A percentile compares a stretch with the other conserved stretches of the same genome.
Conservation (phyloP, 2,888 invertebrate species). For the Gastrophysa polygoni region DNA sequence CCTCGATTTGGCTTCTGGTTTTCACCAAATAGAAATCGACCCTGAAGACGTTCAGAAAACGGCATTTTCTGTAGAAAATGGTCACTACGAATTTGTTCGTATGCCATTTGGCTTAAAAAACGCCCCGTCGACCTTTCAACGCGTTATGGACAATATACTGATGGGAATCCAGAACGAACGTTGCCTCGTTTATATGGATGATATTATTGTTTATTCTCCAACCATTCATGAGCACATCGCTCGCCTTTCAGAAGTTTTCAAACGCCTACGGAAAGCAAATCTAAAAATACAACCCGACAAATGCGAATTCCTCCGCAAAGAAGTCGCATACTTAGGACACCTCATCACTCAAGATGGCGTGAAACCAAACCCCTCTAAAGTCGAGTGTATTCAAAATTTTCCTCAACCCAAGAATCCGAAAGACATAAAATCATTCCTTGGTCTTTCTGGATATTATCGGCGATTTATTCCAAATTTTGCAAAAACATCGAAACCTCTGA, state of each 20-base stretch:
- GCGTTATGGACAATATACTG: too few species aligned
- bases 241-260: conserved; percentile 22
- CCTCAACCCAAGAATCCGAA: background rate
- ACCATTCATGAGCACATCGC: conserved; percentile 23
- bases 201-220: conserved; percentile 23
- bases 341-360: background rate
- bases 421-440: conserved; percentile 5
- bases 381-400: background rate
- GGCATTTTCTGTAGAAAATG: conserved; percentile 15
- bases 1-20: conserved; percentile 15
- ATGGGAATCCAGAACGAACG: conserved; percentile 22
- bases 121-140: too few species aligned
- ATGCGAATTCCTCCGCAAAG: background rate
- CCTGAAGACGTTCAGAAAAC: conserved; percentile 10
- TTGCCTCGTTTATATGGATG: conserved; percentile 25
- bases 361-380: background rate
- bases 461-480: conserved; percentile 1
- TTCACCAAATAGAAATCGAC: conserved; percentile 14
- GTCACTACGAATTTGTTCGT: too few species aligned
- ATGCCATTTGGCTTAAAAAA: too few species aligned
- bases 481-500: conserved; percentile 10
- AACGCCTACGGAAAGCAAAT: conserved; percentile 12
- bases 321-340: background rate
- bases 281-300: background rate
- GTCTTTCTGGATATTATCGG: background rate